Conservation (phyloP, 2,888 invertebrate genomes). For the Phragmatobia fuliginosa region DNA sequence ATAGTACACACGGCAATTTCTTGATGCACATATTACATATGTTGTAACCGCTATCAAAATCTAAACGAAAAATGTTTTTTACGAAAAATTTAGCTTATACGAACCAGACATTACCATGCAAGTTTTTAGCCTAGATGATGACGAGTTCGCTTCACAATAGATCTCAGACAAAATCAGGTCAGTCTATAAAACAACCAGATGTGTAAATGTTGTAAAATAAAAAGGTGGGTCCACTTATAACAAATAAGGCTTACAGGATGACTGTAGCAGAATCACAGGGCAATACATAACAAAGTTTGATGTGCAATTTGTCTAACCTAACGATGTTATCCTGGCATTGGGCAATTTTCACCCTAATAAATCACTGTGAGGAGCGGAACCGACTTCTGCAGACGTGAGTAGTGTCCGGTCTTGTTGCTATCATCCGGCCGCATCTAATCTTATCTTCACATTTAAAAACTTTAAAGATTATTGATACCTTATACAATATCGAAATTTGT, state of each 20-base stretch:
- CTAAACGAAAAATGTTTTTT: too few species aligned
- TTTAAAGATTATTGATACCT: constrained; percentile 1
- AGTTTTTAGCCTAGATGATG: not conserved
- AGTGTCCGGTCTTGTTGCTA: constrained; percentile 42
- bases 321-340: constrained; percentile 44
- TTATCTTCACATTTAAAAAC: constrained; percentile 15
- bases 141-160: not conserved
- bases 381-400: constrained; percentile 27
- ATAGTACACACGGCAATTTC: not conserved
- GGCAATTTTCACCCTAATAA: constrained; percentile 49
- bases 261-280: not conserved
- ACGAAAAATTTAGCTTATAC: too few species aligned
- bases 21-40: not conserved
- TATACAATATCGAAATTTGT: not conserved
- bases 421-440: constrained; percentile 35
- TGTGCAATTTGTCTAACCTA: constrained; percentile 36
- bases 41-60: not conserved
- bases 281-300: constrained; percentile 13
- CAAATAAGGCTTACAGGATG: not conserved
- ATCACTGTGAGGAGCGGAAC: constrained; percentile 55
- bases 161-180: not conserved
- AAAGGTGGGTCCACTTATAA: not conserved
- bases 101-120: not conserved
- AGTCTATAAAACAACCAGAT: not conserved
- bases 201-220: not conserved